Percentiles rank a stretch among this genome's conserved stretches.
phyloP scores from a whole-genome alignment of 2,797 vertebrate species.

The Percopsis omiscomaycus region DNA sequence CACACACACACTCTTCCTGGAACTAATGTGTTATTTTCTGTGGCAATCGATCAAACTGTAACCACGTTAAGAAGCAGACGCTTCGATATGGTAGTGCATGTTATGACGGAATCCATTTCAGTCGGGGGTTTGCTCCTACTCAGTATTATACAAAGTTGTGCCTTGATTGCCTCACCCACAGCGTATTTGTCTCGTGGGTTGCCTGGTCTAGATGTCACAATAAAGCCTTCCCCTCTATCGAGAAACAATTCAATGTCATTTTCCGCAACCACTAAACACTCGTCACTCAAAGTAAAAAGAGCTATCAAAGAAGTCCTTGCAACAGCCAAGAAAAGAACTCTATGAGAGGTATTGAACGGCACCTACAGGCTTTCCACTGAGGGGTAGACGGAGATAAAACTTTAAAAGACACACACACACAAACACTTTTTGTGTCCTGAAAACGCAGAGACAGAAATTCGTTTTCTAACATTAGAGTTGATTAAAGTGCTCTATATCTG shows the following conservation, averaged over 20 bases:
- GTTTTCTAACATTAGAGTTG: background rate
- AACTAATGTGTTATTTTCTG: constrained; percentile 30
- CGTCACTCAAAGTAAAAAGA: constrained; percentile 3
- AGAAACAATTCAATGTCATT: constrained; percentile 12
- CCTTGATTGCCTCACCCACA: constrained; percentile 6
- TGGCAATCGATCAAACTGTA: constrained; percentile 17
- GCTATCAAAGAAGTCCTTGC: background rate
- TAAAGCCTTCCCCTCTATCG: constrained; percentile 20
- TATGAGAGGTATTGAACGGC: background rate
- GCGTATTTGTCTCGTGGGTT: constrained; percentile 26
- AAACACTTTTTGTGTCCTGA: too few relatives aligned
- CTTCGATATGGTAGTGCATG: background rate
- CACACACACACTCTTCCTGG: background rate
- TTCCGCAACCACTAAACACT: background rate
- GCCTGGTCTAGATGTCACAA: constrained; percentile 17
- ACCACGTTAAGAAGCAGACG: constrained; percentile 1
- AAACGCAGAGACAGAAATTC: too few relatives aligned
- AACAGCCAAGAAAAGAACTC: background rate
- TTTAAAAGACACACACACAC: too few relatives aligned
- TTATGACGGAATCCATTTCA: background rate
- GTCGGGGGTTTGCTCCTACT: constrained; percentile 1
- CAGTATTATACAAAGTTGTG: constrained; percentile 28
- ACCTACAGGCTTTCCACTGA: background rate
- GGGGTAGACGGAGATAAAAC: background rate
- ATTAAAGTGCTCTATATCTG: constrained; percentile 13